Conservation (phyloP, 2,113 vertebrate species). For the Salminus brasiliensis region DNA sequence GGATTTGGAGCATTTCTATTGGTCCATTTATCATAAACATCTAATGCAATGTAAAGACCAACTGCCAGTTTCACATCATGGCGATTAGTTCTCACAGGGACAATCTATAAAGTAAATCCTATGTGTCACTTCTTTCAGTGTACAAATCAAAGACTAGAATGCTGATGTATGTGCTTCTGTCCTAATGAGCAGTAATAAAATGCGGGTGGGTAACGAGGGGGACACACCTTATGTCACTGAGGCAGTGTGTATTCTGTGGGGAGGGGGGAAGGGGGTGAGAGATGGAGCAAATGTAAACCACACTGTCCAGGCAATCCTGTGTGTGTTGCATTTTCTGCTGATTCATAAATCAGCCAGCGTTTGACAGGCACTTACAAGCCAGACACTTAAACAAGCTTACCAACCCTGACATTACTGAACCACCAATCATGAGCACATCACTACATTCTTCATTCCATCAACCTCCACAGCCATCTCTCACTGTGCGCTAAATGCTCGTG, state of each 20-base stretch:
- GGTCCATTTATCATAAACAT: no score
- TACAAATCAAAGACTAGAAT: background rate
- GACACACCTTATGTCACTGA: conserved; percentile 12
- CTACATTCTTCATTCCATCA: conserved; percentile 2
- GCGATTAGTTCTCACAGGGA: no score
- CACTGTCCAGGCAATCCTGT: conserved; percentile 30
- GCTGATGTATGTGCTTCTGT: background rate
- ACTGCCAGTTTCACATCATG: no score
- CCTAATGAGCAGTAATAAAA: conserved; percentile 4
- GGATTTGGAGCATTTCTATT: no score
- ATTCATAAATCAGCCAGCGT: conserved; percentile 37
- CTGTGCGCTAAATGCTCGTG: background rate
- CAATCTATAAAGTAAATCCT: background rate
- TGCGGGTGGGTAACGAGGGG: background rate
- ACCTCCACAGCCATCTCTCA: background rate
- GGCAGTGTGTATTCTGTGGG: background rate
- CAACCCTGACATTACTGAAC: conserved; percentile 26
- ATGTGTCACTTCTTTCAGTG: background rate
- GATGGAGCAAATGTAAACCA: conserved; percentile 21
- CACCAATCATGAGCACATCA: conserved; percentile 25
- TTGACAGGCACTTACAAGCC: conserved; percentile 23
- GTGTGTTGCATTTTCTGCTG: conserved; percentile 40
- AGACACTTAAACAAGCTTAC: conserved; percentile 38
- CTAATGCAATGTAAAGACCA: no score
- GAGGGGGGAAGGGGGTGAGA: background rate